Evolutionary conservation across 2,888 invertebrate species (phyloP), one percentile per base, ranked within the genome.

Genomic region (Drosophila buzzatii): DNA sequence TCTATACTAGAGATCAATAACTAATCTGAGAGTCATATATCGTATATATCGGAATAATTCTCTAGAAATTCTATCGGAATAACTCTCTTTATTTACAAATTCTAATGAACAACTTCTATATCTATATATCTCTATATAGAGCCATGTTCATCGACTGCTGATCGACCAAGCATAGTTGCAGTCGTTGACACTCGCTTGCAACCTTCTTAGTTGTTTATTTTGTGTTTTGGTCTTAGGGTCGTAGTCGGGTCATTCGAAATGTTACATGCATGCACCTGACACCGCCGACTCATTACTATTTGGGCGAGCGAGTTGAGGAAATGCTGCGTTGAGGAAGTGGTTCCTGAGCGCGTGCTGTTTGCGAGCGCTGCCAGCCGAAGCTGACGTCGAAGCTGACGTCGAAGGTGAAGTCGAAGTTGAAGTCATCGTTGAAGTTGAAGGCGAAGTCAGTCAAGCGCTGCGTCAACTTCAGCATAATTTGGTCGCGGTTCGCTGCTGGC

Each of bases 241-340:
- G 75, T 42, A 31, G 52, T 70, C 77, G 82, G 85, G 84, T 87
- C 85, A 84, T 68, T 60, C 62, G 45, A 51, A 63, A 70, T 55
- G 71, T 76, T 72, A 70, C 66, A 73, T 76, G 66, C 82, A 87
- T 82, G 86, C 86, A 87, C 86, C 86, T 87, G 86, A 87, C 86
- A 76, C 76, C 53, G 86, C 65, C 84, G 70, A 87, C 89, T 87
- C 81, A 84, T 89, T 87, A 84, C 77, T 71, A 31, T 44, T 71
- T 73, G 85, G 88, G 76, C 51, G 60, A 76, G 80, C 78, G 85
- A 85, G 83, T 85, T 66, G 71, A 81, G 81, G 79, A 85, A 85
- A 79, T 79, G 59, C 59, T 18, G n/a, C 18, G 61, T 7, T 23
- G 69, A 70, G 81, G 70, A 70, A 77, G 73, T 71, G 65, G 73